phyloP scores from a whole-genome alignment of 2,113 vertebrate genomes.

The Tachuris rubrigastra region DNA sequence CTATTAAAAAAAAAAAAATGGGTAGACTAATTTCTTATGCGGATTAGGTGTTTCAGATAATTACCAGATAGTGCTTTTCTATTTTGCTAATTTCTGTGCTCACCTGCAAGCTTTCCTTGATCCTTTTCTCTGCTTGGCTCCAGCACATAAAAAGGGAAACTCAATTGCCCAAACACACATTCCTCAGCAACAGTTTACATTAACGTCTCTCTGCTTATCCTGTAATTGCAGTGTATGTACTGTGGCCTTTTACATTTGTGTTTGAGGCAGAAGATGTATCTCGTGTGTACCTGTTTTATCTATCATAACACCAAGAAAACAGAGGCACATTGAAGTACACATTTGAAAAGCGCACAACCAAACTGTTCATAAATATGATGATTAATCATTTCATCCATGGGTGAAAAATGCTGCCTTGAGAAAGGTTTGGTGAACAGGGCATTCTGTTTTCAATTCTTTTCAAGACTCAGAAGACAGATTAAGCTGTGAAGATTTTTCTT shows the following conservation, averaged over 20 bases:
- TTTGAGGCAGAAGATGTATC: slow-evolving; percentile 8
- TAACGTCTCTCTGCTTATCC: slow-evolving; percentile 26
- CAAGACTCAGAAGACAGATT: not conserved
- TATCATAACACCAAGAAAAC: not conserved
- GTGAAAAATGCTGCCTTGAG: not conserved
- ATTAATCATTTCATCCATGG: not conserved
- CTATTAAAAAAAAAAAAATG: not conserved
- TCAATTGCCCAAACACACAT: not conserved
- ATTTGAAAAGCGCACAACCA: not conserved
- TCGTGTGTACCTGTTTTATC: slow-evolving; percentile 27
- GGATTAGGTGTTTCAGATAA: slow-evolving; percentile 17
- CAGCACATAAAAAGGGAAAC: not conserved
- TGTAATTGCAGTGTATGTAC: not conserved
- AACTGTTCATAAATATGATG: not conserved
- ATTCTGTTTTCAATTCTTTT: not conserved
- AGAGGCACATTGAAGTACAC: slow-evolving; percentile 19
- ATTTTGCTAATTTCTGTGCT: not conserved
- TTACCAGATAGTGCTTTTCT: not conserved
- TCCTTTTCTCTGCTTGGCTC: slow-evolving; percentile 8
- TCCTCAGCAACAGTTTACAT: slow-evolving; percentile 61
- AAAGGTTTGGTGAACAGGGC: not conserved
- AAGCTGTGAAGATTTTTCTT: not conserved
- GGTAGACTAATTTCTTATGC: not conserved
- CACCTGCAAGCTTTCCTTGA: slow-evolving; percentile 17
- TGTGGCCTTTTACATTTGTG: not conserved